phyloP scores from a whole-genome alignment of 2,113 vertebrate genomes.

The Piprites chloris region DNA sequence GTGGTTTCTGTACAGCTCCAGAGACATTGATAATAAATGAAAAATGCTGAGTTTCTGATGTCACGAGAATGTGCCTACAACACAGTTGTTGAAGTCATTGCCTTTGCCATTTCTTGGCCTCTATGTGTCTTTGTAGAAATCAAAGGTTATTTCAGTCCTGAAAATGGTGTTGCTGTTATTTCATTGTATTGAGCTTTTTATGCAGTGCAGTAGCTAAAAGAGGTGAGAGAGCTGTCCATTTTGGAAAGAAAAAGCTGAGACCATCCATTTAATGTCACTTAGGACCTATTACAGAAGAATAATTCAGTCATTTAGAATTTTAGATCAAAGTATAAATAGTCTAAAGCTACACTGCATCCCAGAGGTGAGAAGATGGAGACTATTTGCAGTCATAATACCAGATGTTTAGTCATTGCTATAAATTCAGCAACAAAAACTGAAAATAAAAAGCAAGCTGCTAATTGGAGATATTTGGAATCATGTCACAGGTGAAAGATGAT shows the following conservation, averaged over 20 bases:
- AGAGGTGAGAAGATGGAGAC: constrained; percentile 62
- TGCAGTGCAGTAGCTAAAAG: constrained; percentile 32
- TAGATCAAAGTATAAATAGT: constrained; percentile 70
- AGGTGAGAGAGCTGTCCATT: constrained; percentile 16
- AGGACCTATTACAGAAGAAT: constrained; percentile 58
- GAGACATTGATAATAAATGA: background rate
- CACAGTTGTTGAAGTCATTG: background rate
- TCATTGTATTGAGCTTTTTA: background rate
- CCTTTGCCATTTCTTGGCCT: background rate
- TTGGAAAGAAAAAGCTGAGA: constrained; percentile 41
- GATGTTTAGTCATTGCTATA: constrained; percentile 71
- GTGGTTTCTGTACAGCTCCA: background rate
- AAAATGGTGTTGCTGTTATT: background rate
- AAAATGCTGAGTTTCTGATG: background rate
- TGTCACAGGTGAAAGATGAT: constrained; percentile 67
- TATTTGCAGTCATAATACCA: constrained; percentile 63
- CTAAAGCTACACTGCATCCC: constrained; percentile 54
- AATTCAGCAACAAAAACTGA: constrained; percentile 54
- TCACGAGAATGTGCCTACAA: background rate
- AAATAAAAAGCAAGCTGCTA: constrained; percentile 54
- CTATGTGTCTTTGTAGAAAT: background rate
- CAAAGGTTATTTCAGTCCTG: constrained; percentile 9
- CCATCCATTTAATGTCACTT: constrained; percentile 62
- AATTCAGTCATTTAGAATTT: constrained; percentile 64
- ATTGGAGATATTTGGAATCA: constrained; percentile 59